Evolutionary conservation across 2,113 vertebrate species (phyloP).

Genomic region (Pycnonotus jocosus): DNA sequence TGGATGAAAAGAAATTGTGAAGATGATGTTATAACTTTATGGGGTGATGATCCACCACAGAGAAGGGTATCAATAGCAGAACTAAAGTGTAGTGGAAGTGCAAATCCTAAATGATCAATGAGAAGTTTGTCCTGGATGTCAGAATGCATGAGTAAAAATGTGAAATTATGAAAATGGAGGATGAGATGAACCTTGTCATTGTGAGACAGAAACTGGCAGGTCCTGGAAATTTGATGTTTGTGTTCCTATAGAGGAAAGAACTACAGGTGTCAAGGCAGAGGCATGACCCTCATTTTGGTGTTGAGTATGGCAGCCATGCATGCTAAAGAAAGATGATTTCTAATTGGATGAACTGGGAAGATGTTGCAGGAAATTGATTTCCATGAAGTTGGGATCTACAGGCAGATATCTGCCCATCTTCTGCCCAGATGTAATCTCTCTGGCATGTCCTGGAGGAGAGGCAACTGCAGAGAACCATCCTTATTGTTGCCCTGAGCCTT

Average conservation of each 20-base stretch:
- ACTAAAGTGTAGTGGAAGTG: not conserved
- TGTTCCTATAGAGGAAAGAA: not conserved
- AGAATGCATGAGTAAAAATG: not conserved
- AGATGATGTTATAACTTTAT: not conserved
- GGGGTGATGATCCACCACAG: not conserved
- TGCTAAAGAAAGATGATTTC: not conserved
- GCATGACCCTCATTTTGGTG: not conserved
- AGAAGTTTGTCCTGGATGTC: not conserved
- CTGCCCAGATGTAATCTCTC: not conserved
- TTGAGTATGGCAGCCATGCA: not conserved
- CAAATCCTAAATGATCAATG: not conserved
- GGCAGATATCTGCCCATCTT: not conserved
- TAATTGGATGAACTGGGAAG: not conserved
- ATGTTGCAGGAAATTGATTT: rapidly evolving
- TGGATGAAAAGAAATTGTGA: not conserved
- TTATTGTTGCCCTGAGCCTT: not conserved
- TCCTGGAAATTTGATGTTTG: not conserved
- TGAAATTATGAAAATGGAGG: not conserved
- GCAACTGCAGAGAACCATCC: not conserved
- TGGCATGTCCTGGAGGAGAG: not conserved
- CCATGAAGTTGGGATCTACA: not conserved
- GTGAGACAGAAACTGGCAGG: not conserved
- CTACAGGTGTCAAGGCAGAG: not conserved
- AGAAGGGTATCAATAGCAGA: not conserved
- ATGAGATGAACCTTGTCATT: not conserved